phyloP scores from a whole-genome alignment of 2,797 vertebrate species.

The Salmo trutta region DNA sequence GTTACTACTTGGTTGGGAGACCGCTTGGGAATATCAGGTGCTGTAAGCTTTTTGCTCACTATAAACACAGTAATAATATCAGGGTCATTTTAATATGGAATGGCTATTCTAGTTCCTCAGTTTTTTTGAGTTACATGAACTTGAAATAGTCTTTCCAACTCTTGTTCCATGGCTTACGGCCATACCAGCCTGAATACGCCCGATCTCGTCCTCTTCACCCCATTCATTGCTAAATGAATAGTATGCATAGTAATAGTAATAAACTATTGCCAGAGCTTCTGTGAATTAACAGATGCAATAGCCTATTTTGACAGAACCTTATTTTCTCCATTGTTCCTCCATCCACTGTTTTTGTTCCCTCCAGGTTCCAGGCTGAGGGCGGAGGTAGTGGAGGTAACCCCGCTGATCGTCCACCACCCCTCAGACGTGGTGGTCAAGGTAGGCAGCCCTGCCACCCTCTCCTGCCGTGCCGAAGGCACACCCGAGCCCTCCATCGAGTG shows the following conservation, averaged over 20 bases:
- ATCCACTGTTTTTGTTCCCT: background rate
- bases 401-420: slow-evolving; percentile 82
- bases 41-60: too few relatives aligned
- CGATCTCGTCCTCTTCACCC: too few relatives aligned
- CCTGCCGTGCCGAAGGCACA: slow-evolving; percentile 80
- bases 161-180: too few relatives aligned
- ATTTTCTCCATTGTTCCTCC: background rate
- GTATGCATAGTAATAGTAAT: background rate
- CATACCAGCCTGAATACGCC: too few relatives aligned
- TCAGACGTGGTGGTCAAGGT: slow-evolving; percentile 82
- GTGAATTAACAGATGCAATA: background rate
- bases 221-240: too few relatives aligned
- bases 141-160: too few relatives aligned
- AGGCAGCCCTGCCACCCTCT: slow-evolving; percentile 76
- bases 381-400: slow-evolving; percentile 58
- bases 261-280: background rate
- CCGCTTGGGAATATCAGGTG: too few relatives aligned
- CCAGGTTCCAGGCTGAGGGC: slow-evolving; percentile 69
- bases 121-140: too few relatives aligned
- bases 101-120: too few relatives aligned
- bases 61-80: too few relatives aligned
- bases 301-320: background rate
- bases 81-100: too few relatives aligned
- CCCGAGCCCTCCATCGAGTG: slow-evolving; percentile 81
- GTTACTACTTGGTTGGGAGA: too few relatives aligned